A percentile compares a stretch with the other conserved stretches of the same genome.
Conservation (phyloP, 2,888 invertebrate genomes). For the Apamea anceps region DNA sequence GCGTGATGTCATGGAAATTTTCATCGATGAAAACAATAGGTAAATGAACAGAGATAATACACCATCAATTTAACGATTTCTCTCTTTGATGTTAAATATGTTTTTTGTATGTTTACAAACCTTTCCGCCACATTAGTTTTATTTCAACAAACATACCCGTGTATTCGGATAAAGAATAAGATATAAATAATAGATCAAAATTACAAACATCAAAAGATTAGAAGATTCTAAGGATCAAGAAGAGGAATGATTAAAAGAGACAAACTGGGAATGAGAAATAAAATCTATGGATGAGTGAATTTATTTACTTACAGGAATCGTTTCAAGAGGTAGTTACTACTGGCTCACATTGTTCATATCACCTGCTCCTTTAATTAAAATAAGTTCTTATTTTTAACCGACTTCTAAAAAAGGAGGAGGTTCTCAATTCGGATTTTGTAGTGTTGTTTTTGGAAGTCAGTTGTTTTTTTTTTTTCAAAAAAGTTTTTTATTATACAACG, state of each 20-base stretch:
- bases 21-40: conserved; percentile 58
- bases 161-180: neutral
- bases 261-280: neutral
- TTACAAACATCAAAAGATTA: neutral
- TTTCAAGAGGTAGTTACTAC: neutral
- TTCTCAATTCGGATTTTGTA: too few species aligned
- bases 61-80: conserved; percentile 55
- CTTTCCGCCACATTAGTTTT: neutral
- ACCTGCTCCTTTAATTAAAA: neutral
- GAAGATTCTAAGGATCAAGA: neutral
- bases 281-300: neutral
- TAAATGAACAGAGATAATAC: conserved; percentile 50
- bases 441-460: too few species aligned
- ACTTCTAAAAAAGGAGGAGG: too few species aligned
- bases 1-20: conserved; percentile 39
- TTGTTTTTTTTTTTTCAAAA: too few species aligned
- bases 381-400: neutral
- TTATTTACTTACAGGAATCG: neutral
- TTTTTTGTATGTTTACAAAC: neutral
- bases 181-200: neutral
- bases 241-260: neutral
- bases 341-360: neutral
- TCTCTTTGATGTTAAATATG: conserved; percentile 18
- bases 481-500: neutral
- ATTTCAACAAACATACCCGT: neutral